Percentiles rank a stretch among this genome's conserved stretches.
phyloP scores from a whole-genome alignment of 2,888 invertebrate species.

The Ceraclea dissimilis region DNA sequence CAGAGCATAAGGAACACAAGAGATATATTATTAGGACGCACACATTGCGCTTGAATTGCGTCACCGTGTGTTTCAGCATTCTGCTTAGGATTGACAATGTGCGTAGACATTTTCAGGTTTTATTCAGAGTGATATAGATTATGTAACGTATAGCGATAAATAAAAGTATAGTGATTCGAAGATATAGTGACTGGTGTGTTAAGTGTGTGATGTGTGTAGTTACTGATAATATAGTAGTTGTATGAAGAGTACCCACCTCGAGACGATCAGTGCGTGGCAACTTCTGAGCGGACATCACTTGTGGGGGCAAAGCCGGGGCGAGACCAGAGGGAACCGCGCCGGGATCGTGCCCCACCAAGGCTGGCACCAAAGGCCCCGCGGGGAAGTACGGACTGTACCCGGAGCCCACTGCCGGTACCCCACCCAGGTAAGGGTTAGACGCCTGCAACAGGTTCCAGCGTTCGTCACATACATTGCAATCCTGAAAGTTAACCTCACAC shows the following conservation, averaged over 20 bases:
- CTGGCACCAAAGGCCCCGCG: constrained; percentile 81
- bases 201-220: neutral
- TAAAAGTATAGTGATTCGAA: neutral
- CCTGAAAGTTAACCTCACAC: constrained; percentile 20
- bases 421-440: constrained; percentile 86
- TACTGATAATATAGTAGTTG: neutral
- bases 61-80: too few species aligned
- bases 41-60: too few species aligned
- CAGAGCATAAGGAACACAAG: too few species aligned
- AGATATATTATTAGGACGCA: too few species aligned
- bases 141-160: too few species aligned
- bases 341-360: constrained; percentile 84
- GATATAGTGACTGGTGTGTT: neutral
- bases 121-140: too few species aligned
- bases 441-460: constrained; percentile 51
- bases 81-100: too few species aligned
- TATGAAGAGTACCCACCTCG: constrained; percentile 65
- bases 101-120: too few species aligned
- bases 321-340: constrained; percentile 58
- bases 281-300: constrained; percentile 69
- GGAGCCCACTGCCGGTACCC: constrained; percentile 81
- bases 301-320: constrained; percentile 39
- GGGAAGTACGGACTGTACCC: constrained; percentile 89
- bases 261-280: constrained; percentile 91
- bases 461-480: constrained; percentile 18